Base-by-base conservation (phyloP, 1,140 invertebrate genomes). In the Zaprionus nigranus region DNA sequence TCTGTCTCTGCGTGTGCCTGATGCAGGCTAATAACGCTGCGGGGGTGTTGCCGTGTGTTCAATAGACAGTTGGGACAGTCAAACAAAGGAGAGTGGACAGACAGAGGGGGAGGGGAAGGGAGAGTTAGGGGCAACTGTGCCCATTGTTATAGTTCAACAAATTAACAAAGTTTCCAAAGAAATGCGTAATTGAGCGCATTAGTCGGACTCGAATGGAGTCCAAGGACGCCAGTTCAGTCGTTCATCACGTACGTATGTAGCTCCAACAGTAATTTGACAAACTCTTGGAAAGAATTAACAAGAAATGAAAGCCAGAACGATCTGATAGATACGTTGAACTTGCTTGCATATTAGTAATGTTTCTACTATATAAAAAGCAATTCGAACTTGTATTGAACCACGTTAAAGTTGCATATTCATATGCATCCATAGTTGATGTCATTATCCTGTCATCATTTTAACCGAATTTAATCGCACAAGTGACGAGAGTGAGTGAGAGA, bases 91-190 rank as follows among this genome's bases (percentile, higher is more conserved):
- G 28, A 28, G 6, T 28, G 6, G 5, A 30, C 6, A 2, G 28
- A 30, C 6, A 7, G 28, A 30, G 17, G 9, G 17, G 9, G 17
- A 56, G 24, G 22, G 24, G 17, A 5, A 40, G 40, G 22, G 11
- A 20, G 43, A 56, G 34, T 13, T 11, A 34, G 49, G 26, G 24
- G 2, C 22, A 51, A 51, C 72, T 54, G 34, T 59, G 58, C 49
- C 66, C 71, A 81, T 87, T 88, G 78, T 90, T 80, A 64, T 84
- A 75, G 81, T 78, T 46, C 74, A 88, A 88, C 69, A 87, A 87
- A 87, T 87, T 87, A 87, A 83, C 84, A 81, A 83, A 87, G 74
- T 81, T 85, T 85, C 82, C 78, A 79, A 82, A 71, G 82, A 85
- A 85, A 86, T 86, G 63, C 75, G 82, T 86, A 86, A 75, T 85